phyloP scores from a whole-genome alignment of 92 coral and sea anemone species.

The Meandrina meandrites region DNA sequence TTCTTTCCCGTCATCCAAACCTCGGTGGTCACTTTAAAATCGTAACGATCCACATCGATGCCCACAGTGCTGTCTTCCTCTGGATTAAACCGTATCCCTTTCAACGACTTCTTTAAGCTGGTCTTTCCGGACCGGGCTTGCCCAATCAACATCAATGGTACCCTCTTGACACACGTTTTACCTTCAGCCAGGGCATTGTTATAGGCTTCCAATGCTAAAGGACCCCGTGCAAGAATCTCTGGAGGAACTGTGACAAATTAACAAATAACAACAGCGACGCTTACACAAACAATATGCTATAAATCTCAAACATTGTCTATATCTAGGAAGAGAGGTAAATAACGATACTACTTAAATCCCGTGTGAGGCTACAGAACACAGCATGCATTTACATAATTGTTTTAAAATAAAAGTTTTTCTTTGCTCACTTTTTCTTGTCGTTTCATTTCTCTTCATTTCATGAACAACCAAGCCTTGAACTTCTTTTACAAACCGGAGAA shows the following conservation, averaged over 20 bases:
- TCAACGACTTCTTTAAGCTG: constrained; percentile 63
- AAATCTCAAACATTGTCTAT: neutral
- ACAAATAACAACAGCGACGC: neutral
- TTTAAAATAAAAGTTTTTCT: neutral
- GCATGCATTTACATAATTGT: neutral
- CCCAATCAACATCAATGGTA: constrained; percentile 64
- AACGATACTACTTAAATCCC: neutral
- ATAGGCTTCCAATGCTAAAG: constrained; percentile 45
- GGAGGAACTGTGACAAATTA: constrained; percentile 48
- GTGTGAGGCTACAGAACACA: neutral
- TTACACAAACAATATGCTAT: neutral
- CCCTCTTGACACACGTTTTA: constrained; percentile 38
- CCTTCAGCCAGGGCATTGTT: constrained; percentile 60
- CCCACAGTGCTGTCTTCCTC: constrained; percentile 62
- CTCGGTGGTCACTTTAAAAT: constrained; percentile 17
- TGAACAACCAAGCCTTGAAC: neutral
- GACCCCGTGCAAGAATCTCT: constrained; percentile 70
- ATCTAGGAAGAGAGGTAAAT: neutral
- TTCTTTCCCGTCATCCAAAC: constrained; percentile 29
- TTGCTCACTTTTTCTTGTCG: neutral
- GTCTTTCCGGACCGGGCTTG: constrained; percentile 72
- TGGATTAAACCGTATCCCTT: constrained; percentile 46
- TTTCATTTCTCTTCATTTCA: neutral
- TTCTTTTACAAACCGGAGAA: constrained; percentile 3
- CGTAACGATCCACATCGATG: constrained; percentile 37